phyloP scores from a whole-genome alignment of 1,140 invertebrate species.

The Dolichoris vasculosae region DNA sequence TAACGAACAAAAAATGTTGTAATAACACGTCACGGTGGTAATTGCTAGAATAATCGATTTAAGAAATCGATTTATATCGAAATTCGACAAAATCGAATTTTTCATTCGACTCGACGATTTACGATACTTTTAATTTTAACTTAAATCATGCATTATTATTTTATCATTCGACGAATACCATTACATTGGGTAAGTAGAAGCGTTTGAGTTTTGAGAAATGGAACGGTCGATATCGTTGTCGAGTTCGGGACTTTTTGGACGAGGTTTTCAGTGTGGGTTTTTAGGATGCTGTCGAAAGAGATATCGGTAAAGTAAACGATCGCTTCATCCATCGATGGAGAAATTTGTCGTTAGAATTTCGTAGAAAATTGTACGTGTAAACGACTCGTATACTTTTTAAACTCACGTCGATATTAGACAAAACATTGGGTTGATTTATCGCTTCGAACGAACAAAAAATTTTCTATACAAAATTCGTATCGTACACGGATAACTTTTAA shows the following conservation, averaged over 20 bases:
- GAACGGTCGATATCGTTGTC: background rate
- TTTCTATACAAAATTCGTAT: no score
- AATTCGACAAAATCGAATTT: slow-evolving; percentile 11
- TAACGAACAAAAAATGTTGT: slow-evolving; percentile 14
- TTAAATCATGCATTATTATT: slow-evolving; percentile 22
- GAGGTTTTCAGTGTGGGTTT: background rate
- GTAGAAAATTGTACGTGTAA: no score
- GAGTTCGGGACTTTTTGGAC: no score
- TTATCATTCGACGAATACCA: slow-evolving; percentile 20
- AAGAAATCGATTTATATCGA: background rate
- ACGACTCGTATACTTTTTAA: no score
- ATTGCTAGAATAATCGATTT: background rate
- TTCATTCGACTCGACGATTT: slow-evolving; percentile 4
- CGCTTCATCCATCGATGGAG: background rate
- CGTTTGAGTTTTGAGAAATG: slow-evolving; percentile 20
- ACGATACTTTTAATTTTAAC: slow-evolving; percentile 4
- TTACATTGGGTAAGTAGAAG: background rate
- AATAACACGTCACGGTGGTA: background rate
- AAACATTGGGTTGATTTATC: no score
- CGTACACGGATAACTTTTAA: no score
- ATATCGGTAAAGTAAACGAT: no score
- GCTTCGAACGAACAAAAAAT: no score
- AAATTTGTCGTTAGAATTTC: background rate
- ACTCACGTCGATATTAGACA: no score
- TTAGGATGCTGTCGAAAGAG: background rate